Base-by-base conservation (phyloP, 2,888 invertebrate genomes). In the Heteromyza rotundicornis region DNA sequence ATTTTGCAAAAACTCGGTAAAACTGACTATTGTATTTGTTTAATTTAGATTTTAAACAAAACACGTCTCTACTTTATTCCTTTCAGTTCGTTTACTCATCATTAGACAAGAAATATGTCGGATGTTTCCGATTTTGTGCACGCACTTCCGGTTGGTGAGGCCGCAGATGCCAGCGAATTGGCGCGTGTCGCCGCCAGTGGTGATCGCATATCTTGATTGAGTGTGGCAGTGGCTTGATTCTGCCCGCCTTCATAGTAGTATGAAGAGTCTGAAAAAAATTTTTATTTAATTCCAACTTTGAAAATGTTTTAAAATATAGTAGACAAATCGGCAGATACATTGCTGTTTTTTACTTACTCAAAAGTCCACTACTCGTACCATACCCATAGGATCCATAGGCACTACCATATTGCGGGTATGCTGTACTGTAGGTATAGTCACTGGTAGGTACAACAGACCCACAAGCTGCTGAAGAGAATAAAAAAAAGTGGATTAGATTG, bases 401-500 rank as follows among this genome's bases (percentile, higher is more conserved):
- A 52, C 82, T 78, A 16, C 83, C 78, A 65, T 83, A 83, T 71
- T 83, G 83, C 53, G 81, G 74, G 86, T 94, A 94, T 68, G 89
- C 88, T 61, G 90, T 88, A 78, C 88, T 89, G 79, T 91, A 91
- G 35, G 90, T 86, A 80, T 91, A 91, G 77, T 91, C 90, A 59
- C 87, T 82, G 40, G 85, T 86, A 52, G 88, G 86, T 59, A 88
- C 87, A 59, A 88, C 87, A 24, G 87, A 85, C 60, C 88, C 87
- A 65, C 89, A 87, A 70, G 88, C 89, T 89, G 52, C 51, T 47
- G 17, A 47, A 51, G 44, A 52, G 59, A 22, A 20, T 58, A 22
- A 58, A 50, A 10, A 32, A 57, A 23, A n/a, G n/a, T n/a, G n/a
- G n/a, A n/a, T n/a, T n/a, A n/a, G n/a, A n/a, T n/a, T n/a, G n/a